These are phyloP conservation scores for Piprites chloris DNA, from an alignment of 2,113 vertebrate genomes.

Conservation along the genomic window DNA sequence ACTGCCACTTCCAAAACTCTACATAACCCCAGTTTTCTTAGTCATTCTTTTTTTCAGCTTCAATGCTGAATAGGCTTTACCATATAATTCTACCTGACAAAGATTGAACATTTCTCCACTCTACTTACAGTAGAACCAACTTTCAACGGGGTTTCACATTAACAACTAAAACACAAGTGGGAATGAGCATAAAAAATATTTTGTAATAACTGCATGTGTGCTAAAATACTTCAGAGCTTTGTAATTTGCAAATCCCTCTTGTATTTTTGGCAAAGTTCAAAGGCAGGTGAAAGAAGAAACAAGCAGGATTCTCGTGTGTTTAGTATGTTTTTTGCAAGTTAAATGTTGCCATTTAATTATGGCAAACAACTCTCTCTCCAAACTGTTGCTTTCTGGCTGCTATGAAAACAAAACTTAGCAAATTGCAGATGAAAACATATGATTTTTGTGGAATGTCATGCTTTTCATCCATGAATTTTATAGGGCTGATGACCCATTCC, in stretches of 20 bases:
- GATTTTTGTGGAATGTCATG: not conserved
- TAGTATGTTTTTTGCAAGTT: not conserved
- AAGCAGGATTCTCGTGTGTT: not conserved
- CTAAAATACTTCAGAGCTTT: constrained; percentile 20
- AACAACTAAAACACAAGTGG: not conserved
- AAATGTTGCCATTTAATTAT: not conserved
- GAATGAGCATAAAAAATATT: constrained; percentile 19
- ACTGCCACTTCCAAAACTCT: not conserved
- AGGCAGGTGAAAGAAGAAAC: constrained; percentile 30
- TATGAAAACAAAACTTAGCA: not conserved
- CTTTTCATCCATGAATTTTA: not conserved
- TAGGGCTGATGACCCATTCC: not conserved
- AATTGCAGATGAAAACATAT: not conserved
- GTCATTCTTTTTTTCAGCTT: constrained; percentile 1
- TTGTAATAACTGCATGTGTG: not conserved
- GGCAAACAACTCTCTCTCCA: not conserved
- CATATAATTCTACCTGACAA: constrained; percentile 43
- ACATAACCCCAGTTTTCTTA: not conserved
- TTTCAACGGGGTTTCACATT: constrained; percentile 3
- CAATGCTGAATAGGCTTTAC: constrained; percentile 3
- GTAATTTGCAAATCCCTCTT: constrained; percentile 45
- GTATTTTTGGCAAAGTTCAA: constrained; percentile 37
- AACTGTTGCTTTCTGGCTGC: not conserved
- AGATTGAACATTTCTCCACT: constrained; percentile 27
- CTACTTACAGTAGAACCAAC: not conserved